phyloP scores from a whole-genome alignment of 2,113 vertebrate species.

The Oncorhynchus gorbuscha region DNA sequence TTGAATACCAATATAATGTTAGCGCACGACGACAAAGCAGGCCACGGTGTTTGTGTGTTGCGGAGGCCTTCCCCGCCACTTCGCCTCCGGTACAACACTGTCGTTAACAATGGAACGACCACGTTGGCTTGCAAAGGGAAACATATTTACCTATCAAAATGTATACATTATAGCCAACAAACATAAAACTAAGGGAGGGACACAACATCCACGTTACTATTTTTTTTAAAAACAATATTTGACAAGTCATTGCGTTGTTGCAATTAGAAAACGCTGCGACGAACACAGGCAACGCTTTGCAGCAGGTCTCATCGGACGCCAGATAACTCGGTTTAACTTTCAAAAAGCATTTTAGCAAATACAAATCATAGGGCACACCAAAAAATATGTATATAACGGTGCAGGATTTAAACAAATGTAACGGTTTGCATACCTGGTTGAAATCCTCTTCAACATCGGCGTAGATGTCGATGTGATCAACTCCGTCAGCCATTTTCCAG shows the following conservation, averaged over 20 bases:
- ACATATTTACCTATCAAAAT: not conserved
- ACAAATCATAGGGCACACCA: not conserved
- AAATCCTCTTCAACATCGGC: slow-evolving; percentile 97
- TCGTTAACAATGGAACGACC: not conserved
- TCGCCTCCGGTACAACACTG: not conserved
- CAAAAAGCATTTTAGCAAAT: not conserved
- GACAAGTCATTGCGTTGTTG: too few species aligned
- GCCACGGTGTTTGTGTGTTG: not conserved
- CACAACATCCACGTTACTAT: too few species aligned
- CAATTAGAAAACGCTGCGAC: too few species aligned
- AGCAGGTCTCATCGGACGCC: too few species aligned
- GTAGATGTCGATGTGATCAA: slow-evolving; percentile 97
- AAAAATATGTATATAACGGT: not conserved
- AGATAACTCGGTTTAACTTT: too few species aligned
- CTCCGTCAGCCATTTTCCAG: slow-evolving; percentile 94
- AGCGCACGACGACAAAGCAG: not conserved
- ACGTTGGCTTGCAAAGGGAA: not conserved
- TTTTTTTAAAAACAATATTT: too few species aligned
- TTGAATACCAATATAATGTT: not conserved
- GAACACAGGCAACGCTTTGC: too few species aligned
- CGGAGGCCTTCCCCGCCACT: not conserved
- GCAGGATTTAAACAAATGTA: not conserved
- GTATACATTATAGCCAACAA: too few species aligned
- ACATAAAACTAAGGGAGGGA: too few species aligned
- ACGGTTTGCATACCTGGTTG: slow-evolving; percentile 81